These are phyloP conservation scores for Bufo bufo DNA, from an alignment of 2,113 vertebrate genomes.

Conservation along the genomic window DNA sequence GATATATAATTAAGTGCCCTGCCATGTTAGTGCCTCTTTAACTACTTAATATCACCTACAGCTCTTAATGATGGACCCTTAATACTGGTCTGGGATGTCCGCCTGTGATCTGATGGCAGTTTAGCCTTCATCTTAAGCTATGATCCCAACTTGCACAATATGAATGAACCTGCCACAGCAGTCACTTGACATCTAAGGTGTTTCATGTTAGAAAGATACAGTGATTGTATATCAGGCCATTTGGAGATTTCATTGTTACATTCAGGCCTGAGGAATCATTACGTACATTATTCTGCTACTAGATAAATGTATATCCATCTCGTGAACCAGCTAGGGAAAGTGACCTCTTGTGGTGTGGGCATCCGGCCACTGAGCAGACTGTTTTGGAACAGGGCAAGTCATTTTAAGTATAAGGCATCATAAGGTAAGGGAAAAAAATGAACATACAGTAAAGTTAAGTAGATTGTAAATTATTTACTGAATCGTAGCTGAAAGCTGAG, in stretches of 20 bases:
- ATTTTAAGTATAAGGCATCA: too few relatives aligned
- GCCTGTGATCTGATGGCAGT: not conserved
- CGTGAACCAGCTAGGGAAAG: not conserved
- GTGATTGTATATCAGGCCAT: not conserved
- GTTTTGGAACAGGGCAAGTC: too few relatives aligned
- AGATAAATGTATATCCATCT: not conserved
- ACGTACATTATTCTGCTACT: not conserved
- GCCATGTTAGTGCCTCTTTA: not conserved
- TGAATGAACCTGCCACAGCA: not conserved
- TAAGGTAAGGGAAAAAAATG: too few relatives aligned
- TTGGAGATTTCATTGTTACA: not conserved
- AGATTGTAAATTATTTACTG: not conserved
- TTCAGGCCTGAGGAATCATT: not conserved
- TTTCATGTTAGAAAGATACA: not conserved
- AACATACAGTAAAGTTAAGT: not conserved
- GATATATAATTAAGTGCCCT: not conserved
- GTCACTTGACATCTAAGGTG: not conserved
- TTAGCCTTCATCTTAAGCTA: not conserved
- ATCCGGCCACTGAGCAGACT: not conserved
- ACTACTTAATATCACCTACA: not conserved
- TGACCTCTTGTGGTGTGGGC: not conserved
- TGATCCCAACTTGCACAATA: too few relatives aligned
- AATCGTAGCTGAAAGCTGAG: not conserved
- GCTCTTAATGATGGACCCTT: not conserved
- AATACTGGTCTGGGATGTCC: not conserved